Conservation (phyloP, 2,797 vertebrate genomes). For the Myiothlypis chrysogaster region DNA sequence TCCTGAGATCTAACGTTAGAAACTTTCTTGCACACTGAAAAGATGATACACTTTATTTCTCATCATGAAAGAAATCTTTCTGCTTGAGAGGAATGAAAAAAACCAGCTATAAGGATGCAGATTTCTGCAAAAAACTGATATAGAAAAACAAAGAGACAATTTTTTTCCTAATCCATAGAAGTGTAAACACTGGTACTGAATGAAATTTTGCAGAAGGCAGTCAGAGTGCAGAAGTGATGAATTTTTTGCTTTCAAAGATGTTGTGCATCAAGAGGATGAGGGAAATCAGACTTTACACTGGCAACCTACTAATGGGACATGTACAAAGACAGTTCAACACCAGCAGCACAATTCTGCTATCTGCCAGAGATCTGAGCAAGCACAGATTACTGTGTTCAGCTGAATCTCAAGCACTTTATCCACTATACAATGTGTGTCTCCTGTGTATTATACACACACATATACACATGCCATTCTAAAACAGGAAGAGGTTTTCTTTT, state of each 20-base stretch:
- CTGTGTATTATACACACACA: not conserved
- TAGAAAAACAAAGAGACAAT: not conserved
- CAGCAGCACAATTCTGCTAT: slow-evolving; percentile 36
- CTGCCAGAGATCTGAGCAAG: slow-evolving; percentile 51
- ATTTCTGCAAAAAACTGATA: slow-evolving; percentile 54
- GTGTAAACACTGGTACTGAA: slow-evolving; percentile 24
- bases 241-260: slow-evolving; percentile 49
- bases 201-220: slow-evolving; percentile 24
- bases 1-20: not conserved
- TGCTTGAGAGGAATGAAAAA: slow-evolving; percentile 16
- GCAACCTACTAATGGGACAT: slow-evolving; percentile 51
- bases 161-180: slow-evolving; percentile 45
- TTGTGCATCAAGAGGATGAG: slow-evolving; percentile 17
- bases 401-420: slow-evolving; percentile 40
- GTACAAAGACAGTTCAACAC: slow-evolving; percentile 55
- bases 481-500: not conserved
- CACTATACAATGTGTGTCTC: not conserved
- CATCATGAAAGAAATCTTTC: slow-evolving; percentile 49
- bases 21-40: slow-evolving; percentile 17
- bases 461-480: not conserved
- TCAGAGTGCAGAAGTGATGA: slow-evolving; percentile 35
- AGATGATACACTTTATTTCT: slow-evolving; percentile 43
- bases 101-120: slow-evolving; percentile 3
- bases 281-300: slow-evolving; percentile 36
- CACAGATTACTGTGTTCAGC: slow-evolving; percentile 9